Base-by-base conservation (phyloP, 2,888 invertebrate genomes). In the Abrostola tripartita region DNA sequence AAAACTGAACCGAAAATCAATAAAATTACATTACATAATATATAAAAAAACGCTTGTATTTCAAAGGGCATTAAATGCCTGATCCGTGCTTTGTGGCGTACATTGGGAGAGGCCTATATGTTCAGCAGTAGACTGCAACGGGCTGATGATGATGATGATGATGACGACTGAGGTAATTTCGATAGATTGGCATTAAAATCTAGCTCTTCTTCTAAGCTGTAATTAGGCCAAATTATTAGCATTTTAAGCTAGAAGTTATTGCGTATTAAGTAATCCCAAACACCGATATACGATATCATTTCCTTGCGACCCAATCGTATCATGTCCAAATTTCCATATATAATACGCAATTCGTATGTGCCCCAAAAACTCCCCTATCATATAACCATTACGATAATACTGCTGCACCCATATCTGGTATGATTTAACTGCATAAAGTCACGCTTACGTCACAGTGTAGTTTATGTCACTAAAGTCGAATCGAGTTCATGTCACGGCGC, bases 351-450 rank as follows among this genome's bases (percentile, higher is more conserved):
- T 74, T 71, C 65, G 37, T 72, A 65, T 61, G 75, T 75, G 76
- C 71, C 71, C 71, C 60, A 54, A 71, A 74, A 75, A 71, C 52
- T 44, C 6, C 54, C 71, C 76, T 61, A 61, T 61, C 24, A 52
- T 58, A 11, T 35, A 56, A 54, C 51, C 63, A 52, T 71, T 64
- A 61, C 57, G 37, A 49, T 63, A 52, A 61, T 56, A 58, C 53
- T 37, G 42, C 71, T 78, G 77, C 78, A 78, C 80, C 78, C 62
- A 68, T 66, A 63, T 68, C 64, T 52, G 71, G 66, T 62, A 65
- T 47, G 44, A 42, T 42, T 60, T 79, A 69, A 79, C 68, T 67
- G 74, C 59, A 67, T 10, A 14, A 0, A 54, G 77, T 64, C 80
- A 78, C 78, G 80, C 78, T 56, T 65, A 38, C 68, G 59, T 55